phyloP scores from a whole-genome alignment of 2,888 invertebrate species.

The Clusia tigrina region DNA sequence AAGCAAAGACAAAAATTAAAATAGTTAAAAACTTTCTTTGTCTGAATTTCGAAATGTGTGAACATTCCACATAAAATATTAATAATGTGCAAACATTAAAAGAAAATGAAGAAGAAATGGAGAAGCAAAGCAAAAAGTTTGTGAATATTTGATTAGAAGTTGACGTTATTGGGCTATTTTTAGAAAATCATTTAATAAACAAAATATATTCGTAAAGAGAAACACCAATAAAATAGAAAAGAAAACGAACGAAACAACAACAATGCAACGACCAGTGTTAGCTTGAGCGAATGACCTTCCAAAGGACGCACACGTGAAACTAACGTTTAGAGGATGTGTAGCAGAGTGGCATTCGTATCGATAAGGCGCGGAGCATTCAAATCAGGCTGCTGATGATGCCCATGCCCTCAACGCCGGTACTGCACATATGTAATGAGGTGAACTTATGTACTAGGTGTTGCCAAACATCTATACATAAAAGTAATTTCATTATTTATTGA shows the following conservation, averaged over 20 bases:
- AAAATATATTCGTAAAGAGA: neutral
- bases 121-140: neutral
- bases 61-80: no score
- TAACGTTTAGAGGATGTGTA: neutral
- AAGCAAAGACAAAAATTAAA: neutral
- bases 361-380: no score
- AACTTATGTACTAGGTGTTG: no score
- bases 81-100: no score
- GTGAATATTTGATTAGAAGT: constrained; percentile 27
- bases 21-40: neutral
- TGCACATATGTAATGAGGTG: no score
- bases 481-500: no score
- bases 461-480: no score
- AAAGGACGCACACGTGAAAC: constrained; percentile 47
- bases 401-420: no score
- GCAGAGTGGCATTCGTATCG: no score
- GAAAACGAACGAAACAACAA: constrained; percentile 35
- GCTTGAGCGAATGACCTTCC: constrained; percentile 47
- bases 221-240: constrained; percentile 23
- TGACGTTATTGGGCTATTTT: constrained; percentile 23
- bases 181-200: constrained; percentile 18
- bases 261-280: constrained; percentile 26
- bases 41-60: no score
- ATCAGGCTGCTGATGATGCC: no score
- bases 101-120: neutral